Conservation (phyloP, 2,888 invertebrate genomes). For the Abrostola tripartita region DNA sequence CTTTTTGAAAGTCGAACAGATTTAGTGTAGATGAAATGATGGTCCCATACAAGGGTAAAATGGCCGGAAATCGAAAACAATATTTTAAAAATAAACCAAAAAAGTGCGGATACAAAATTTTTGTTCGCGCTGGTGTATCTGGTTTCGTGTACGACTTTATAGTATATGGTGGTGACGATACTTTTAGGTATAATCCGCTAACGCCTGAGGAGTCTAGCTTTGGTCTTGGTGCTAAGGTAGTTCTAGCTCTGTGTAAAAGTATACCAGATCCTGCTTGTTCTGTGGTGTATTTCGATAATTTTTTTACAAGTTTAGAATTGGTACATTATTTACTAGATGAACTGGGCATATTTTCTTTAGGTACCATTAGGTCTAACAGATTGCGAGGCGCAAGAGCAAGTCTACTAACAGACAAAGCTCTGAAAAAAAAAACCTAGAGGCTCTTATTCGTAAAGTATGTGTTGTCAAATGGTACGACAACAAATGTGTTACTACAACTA, state of each 20-base stretch:
- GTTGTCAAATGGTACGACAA: constrained; percentile 35
- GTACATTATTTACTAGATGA: constrained; percentile 12
- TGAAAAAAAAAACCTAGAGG: constrained; percentile 30
- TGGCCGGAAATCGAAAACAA: constrained; percentile 59
- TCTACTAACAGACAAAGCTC: constrained; percentile 12
- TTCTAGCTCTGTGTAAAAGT: constrained; percentile 5
- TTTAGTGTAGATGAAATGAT: constrained; percentile 66
- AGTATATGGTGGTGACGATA: no score
- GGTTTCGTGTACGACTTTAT: no score
- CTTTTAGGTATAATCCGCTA: no score
- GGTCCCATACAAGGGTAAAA: constrained; percentile 63
- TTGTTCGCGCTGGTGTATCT: no score
- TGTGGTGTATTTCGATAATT: constrained; percentile 4
- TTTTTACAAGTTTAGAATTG: background rate
- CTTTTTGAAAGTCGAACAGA: constrained; percentile 15
- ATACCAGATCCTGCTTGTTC: constrained; percentile 5
- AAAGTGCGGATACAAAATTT: no score
- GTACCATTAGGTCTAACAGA: constrained; percentile 27
- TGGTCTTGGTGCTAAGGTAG: constrained; percentile 4
- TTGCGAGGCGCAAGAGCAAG: constrained; percentile 20
- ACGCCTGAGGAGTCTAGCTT: background rate
- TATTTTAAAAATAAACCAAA: constrained; percentile 27
- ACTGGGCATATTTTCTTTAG: constrained; percentile 8
- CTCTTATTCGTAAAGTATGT: constrained; percentile 20
- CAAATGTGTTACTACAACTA: constrained; percentile 30